These are phyloP conservation scores for Plotosus lineatus DNA, from an alignment of 2,113 vertebrate species.

Conservation along the genomic window DNA sequence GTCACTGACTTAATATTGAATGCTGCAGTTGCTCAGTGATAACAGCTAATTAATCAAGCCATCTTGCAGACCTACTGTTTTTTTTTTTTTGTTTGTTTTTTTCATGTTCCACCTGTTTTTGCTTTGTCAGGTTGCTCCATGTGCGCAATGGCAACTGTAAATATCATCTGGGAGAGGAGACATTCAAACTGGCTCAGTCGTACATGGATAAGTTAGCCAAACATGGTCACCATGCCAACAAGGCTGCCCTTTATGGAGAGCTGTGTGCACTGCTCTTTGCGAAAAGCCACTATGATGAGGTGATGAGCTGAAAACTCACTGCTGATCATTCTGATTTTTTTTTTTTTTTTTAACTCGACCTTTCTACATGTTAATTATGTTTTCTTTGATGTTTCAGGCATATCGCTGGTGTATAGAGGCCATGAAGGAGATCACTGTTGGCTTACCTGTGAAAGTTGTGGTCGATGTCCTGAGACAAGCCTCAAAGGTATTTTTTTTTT, in stretches of 20 bases:
- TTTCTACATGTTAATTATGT: not conserved
- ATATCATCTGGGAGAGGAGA: constrained; percentile 97
- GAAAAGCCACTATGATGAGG: constrained; percentile 99
- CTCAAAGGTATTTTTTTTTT: constrained; percentile 81
- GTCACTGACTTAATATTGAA: not conserved
- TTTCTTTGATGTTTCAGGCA: constrained; percentile 73
- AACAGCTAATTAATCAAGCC: not conserved
- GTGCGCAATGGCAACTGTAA: constrained; percentile 97
- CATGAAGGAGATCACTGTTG: constrained; percentile 94
- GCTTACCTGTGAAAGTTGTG: constrained; percentile 93
- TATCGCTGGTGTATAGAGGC: constrained; percentile 99
- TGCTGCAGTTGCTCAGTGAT: not conserved
- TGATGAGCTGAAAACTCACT: constrained; percentile 50
- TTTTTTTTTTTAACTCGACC: not conserved
- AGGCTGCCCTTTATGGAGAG: constrained; percentile 94
- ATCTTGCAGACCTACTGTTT: not conserved
- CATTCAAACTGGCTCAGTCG: constrained; percentile 93
- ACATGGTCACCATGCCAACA: constrained; percentile 95
- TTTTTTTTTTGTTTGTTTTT: not conserved
- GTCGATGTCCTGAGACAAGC: constrained; percentile 97
- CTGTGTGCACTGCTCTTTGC: constrained; percentile 95
- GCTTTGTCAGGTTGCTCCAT: constrained; percentile 84
- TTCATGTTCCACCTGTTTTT: constrained; percentile 14
- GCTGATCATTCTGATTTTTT: not conserved
- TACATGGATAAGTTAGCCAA: constrained; percentile 97